Conservation (phyloP, 2,888 invertebrate species). For the Junonia oenone region DNA sequence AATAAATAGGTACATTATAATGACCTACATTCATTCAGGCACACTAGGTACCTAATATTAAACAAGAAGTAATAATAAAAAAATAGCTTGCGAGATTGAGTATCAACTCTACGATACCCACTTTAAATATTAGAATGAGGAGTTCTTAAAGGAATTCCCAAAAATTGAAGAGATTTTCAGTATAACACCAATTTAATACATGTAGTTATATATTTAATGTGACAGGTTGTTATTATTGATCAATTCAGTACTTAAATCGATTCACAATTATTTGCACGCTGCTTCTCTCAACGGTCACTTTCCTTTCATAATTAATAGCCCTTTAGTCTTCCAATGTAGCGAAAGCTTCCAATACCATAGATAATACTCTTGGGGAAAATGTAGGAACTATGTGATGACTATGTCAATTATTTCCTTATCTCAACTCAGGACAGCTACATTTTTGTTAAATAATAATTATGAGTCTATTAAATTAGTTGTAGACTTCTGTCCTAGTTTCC, state of each 20-base stretch:
- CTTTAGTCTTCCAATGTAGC: constrained; percentile 73
- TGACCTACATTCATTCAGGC: constrained; percentile 15
- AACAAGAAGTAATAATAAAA: background rate
- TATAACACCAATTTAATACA: constrained; percentile 70
- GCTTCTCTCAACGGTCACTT: constrained; percentile 45
- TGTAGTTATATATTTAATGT: constrained; percentile 54
- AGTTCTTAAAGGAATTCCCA: constrained; percentile 11
- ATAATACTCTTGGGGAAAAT: constrained; percentile 62
- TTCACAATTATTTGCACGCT: constrained; percentile 58
- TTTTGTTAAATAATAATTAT: constrained; percentile 39
- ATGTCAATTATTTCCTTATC: constrained; percentile 77
- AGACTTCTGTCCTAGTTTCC: constrained; percentile 61
- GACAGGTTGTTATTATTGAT: constrained; percentile 51
- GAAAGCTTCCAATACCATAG: constrained; percentile 61
- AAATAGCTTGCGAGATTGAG: background rate
- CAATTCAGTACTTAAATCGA: constrained; percentile 47
- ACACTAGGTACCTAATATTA: constrained; percentile 3
- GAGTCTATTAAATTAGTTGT: constrained; percentile 46
- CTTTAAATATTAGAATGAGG: constrained; percentile 3
- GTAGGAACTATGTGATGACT: constrained; percentile 77
- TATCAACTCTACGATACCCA: constrained; percentile 5
- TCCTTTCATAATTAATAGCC: constrained; percentile 46
- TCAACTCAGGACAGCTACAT: constrained; percentile 55
- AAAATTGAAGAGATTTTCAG: constrained; percentile 37
- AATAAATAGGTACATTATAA: constrained; percentile 15